Evolutionary conservation across 2,797 vertebrate species (phyloP).

Genomic region (Darevskia nairensis): DNA sequence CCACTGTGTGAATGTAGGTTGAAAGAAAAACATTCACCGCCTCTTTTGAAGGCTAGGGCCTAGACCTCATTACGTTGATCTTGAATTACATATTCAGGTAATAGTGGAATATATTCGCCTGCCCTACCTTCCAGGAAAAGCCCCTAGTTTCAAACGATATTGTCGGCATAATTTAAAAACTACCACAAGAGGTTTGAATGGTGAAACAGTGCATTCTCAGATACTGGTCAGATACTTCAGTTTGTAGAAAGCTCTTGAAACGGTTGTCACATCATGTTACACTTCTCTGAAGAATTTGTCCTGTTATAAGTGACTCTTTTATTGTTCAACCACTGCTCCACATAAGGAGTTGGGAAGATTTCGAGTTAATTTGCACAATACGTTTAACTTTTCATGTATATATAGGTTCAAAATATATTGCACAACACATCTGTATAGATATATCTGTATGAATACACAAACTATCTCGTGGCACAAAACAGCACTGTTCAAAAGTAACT

Average conservation of each 20-base stretch:
- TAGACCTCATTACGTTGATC: not conserved
- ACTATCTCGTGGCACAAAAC: constrained; percentile 10
- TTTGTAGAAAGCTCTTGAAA: not conserved
- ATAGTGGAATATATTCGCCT: not conserved
- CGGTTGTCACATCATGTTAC: not conserved
- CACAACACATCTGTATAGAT: not conserved
- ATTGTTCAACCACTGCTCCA: too few relatives aligned
- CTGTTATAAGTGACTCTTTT: too few relatives aligned
- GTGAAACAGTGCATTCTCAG: not conserved
- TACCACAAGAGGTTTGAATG: not conserved
- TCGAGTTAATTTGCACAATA: not conserved
- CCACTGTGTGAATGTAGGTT: not conserved
- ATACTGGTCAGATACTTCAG: not conserved
- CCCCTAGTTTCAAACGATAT: not conserved
- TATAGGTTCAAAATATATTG: too few relatives aligned
- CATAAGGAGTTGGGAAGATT: not conserved
- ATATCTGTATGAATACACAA: not conserved
- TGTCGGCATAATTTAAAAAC: not conserved
- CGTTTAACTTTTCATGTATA: not conserved
- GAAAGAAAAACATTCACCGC: not conserved
- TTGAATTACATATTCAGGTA: not conserved
- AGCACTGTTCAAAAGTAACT: constrained; percentile 6
- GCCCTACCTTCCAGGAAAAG: not conserved
- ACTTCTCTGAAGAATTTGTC: not conserved
- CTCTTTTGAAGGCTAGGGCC: not conserved